These are phyloP conservation scores for Molossus alvarezi DNA, from an alignment of 2,797 vertebrate species.

Conservation along the genomic window DNA sequence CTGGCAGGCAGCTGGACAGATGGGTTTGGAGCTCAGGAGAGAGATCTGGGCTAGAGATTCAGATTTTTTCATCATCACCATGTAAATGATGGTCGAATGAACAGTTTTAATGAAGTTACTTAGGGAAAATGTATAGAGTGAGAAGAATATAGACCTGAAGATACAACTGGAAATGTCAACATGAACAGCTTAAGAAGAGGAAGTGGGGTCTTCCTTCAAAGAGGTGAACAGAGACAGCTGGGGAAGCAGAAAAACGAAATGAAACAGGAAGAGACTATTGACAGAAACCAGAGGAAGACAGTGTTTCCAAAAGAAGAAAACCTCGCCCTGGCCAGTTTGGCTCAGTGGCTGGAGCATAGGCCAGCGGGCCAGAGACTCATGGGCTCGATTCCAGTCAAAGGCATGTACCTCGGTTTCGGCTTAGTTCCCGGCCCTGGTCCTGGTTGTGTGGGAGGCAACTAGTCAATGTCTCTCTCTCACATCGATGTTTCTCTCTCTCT, in stretches of 20 bases:
- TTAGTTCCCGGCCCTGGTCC: too few relatives aligned
- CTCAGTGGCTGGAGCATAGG: too few relatives aligned
- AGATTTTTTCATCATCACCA: not conserved
- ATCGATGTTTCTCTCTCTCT: too few relatives aligned
- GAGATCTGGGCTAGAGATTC: not conserved
- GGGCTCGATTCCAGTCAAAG: too few relatives aligned
- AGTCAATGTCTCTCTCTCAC: too few relatives aligned
- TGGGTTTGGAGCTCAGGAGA: not conserved
- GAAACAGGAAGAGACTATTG: not conserved
- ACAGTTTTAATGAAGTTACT: constrained; percentile 3
- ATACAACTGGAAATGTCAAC: not conserved
- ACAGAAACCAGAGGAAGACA: not conserved
- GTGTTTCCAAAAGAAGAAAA: not conserved
- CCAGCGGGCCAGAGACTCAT: too few relatives aligned
- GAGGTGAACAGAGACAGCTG: not conserved
- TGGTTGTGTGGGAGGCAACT: too few relatives aligned
- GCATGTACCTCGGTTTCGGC: too few relatives aligned
- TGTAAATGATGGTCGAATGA: not conserved
- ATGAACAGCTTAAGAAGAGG: not conserved
- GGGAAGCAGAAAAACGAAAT: not conserved
- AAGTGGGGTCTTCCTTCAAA: not conserved
- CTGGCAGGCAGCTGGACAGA: not conserved
- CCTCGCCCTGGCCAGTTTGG: too few relatives aligned
- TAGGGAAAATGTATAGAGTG: not conserved
- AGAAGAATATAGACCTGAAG: not conserved